Percentiles rank a stretch among this genome's conserved stretches.
Conservation (phyloP, 30 jellyfish, hydroid and myxozoan species). For the Morbakka virulenta region DNA sequence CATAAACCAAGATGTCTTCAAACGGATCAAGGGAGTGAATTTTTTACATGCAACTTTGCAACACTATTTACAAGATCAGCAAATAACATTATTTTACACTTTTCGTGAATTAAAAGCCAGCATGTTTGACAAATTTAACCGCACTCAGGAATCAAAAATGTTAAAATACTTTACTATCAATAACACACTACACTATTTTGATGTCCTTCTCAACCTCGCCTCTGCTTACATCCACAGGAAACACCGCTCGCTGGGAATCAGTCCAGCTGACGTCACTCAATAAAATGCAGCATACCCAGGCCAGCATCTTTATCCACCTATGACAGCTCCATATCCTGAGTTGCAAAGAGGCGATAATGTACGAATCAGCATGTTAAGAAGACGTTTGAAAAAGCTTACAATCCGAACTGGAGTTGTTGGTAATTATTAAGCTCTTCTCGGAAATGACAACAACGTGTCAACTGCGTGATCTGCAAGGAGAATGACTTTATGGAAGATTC, state of each 20-base stretch:
- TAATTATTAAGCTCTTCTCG: neutral
- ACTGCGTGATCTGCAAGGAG: conserved; percentile 32
- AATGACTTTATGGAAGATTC: conserved; percentile 21
- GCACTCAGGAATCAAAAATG: conserved; percentile 40
- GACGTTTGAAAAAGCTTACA: conserved; percentile 47
- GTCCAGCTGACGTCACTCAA: conserved; percentile 24
- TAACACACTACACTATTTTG: conserved; percentile 2
- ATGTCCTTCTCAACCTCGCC: conserved; percentile 25
- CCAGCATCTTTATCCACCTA: neutral
- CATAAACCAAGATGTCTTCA: conserved; percentile 14
- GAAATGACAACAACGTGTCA: conserved; percentile 2
- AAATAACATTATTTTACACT: conserved; percentile 13
- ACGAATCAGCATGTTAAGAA: conserved; percentile 12
- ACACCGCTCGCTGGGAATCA: conserved; percentile 33
- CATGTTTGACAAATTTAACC: conserved; percentile 36
- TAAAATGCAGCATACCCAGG: conserved; percentile 10
- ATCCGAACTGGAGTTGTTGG: conserved; percentile 27
- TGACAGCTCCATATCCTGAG: neutral
- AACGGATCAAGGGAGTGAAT: conserved; percentile 40
- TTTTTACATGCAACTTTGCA: neutral
- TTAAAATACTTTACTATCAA: conserved; percentile 16
- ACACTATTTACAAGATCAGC: neutral
- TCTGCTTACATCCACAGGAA: conserved; percentile 18
- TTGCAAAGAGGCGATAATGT: conserved; percentile 17
- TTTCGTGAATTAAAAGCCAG: conserved; percentile 23